These are phyloP conservation scores for Discoglossus pictus DNA, from an alignment of 2,797 vertebrate genomes.

Conservation along the genomic window DNA sequence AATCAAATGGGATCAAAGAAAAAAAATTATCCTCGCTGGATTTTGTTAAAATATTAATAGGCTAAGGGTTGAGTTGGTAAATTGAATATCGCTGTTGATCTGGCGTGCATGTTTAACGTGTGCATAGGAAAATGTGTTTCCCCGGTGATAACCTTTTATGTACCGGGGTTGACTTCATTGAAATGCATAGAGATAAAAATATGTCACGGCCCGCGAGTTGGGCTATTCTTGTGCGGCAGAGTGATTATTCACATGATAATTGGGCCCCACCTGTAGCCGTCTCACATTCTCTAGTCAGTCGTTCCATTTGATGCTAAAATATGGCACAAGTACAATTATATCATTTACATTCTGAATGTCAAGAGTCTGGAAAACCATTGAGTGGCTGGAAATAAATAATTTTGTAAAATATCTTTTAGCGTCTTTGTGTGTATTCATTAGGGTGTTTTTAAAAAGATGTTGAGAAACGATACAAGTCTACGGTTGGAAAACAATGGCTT, in stretches of 20 bases:
- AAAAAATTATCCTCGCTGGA: slow-evolving; percentile 90
- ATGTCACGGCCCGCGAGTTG: slow-evolving; percentile 92
- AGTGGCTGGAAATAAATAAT: slow-evolving; percentile 45
- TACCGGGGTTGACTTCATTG: slow-evolving; percentile 99
- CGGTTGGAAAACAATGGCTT: too few relatives aligned
- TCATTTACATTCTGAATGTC: slow-evolving; percentile 98
- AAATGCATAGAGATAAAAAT: slow-evolving; percentile 99
- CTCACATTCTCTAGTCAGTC: slow-evolving; percentile 95
- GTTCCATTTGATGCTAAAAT: slow-evolving; percentile 96
- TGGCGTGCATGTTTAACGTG: slow-evolving; percentile 99
- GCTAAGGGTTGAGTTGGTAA: slow-evolving; percentile 99
- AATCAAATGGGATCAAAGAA: slow-evolving; percentile 98
- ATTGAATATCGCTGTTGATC: slow-evolving; percentile 99
- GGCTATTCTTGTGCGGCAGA: slow-evolving; percentile 84
- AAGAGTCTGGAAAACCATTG: slow-evolving; percentile 83
- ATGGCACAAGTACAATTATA: slow-evolving; percentile 88
- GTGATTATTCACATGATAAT: slow-evolving; percentile 99
- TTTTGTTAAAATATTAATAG: slow-evolving; percentile 99
- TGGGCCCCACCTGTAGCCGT: slow-evolving; percentile 98
- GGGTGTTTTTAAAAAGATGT: too few relatives aligned
- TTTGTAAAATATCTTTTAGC: not conserved
- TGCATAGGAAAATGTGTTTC: slow-evolving; percentile 99
- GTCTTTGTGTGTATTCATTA: too few relatives aligned
- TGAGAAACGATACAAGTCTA: too few relatives aligned
- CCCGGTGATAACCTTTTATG: slow-evolving; percentile 99